Evolutionary conservation across 2,797 vertebrate genomes (phyloP), one percentile per base, ranked within the genome.

Genomic region (Sphenodon punctatus): DNA sequence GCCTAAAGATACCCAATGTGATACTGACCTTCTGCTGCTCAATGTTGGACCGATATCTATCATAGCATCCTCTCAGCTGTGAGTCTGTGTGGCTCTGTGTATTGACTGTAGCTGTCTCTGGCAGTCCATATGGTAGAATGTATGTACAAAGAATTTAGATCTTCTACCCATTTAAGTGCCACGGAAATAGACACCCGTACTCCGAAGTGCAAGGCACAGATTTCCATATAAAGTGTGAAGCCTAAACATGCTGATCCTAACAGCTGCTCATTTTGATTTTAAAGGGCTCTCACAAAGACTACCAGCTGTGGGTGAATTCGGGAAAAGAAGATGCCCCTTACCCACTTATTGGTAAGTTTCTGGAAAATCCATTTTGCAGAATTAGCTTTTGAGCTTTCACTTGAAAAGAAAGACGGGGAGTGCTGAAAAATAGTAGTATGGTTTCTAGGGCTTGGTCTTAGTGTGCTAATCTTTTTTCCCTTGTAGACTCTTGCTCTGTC

Each of bases 241-340:
- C 25, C 3, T 71, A 36, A 19, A 1, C 1, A 2, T 80, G 15
- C 15, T 82, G 11, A 82, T 67, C 27, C 10, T 78, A 78, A 69
- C 25, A 55, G 8, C 53, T 78, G 55, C 38, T 22, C 61, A n/a
- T 22, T 87, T 89, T 90, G 72, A 3, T 91, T 88, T 93, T 78
- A 16, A 88, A 99, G 98, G 97, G 97, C 53, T 96, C 96, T 86
- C 95, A 97, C 63, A 97, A 96, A 94, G 98, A 98, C 92, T 97
- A 98, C 92, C 96, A 97, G 61, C 88, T 99, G 60, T 99, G 98
- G 98, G 98, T 99, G 92, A 98, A 95, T 95, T 98, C 98, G 91
- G 97, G 97, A 86, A 98, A 97, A 91, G 98, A 98, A 59, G 97
- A 97, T 55, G 96, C 97, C 77, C 98, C 98, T 1, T 99, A 99